Evolutionary conservation across 2,888 invertebrate genomes (phyloP), one percentile per base, ranked within the genome.

Genomic region (Hesperia comma): DNA sequence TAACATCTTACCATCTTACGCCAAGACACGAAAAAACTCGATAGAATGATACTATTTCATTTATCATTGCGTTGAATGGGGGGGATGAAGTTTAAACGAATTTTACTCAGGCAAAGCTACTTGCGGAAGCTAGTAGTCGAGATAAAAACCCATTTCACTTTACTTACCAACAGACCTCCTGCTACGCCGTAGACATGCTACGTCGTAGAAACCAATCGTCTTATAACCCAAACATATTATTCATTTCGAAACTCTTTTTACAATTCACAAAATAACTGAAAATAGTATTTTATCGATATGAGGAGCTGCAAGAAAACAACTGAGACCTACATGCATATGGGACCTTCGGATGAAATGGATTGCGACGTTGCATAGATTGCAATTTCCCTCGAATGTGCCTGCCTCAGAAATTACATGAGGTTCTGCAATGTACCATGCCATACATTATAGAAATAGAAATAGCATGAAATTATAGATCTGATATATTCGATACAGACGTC

Each of bases 321-420:
- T 54, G 53, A 40, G 61, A 54, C 61, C 53, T 26, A 51, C 53
- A 21, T 15, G 54, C 61, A 61, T 61, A 61, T 61, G 61, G 61
- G 61, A 54, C 61, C 61, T 61, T 53, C 61, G 54, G 53, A 26
- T 61, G 53, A 41, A 61, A 61, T 54, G 53, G 51, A 61, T 61
- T 61, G 53, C 61, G 61, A 54, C 12, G 51, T 10, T 26, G 53
- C 53, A 54, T 54, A 61, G 40, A 61, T 61, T 53, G 53, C 53
- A 53, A 61, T 54, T 61, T 60, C 53, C 26, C 54, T 53, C 53
- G 41, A 54, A 54, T 61, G 60, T 49, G 53, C 61, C 6, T 51
- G 51, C 53, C 33, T 61, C 43, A 61, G 61, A 51, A 51, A 51
- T 51, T 61, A 61, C 51, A 51, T 51, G 51, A 19, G 51, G 21